Evolutionary conservation across 2,888 invertebrate species (phyloP).

Genomic region (Choristoneura rosaceana): DNA sequence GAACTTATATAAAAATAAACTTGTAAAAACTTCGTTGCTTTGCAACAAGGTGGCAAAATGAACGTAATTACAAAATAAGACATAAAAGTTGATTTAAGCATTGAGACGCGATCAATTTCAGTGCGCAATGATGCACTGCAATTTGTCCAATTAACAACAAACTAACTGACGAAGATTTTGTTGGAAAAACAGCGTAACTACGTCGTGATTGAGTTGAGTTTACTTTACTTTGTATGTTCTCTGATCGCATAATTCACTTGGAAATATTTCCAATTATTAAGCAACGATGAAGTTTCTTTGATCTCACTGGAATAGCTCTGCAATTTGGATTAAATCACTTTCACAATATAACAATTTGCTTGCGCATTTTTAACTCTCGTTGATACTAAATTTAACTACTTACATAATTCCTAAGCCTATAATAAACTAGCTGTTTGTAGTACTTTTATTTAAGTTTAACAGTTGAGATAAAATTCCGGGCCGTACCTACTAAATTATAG

Average conservation of each 20-base stretch:
- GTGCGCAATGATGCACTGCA: constrained; percentile 17
- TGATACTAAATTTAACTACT: no score
- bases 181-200: neutral
- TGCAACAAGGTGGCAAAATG: neutral
- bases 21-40: no score
- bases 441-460: no score
- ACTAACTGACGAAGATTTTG: neutral
- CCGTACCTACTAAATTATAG: no score
- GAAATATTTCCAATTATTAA: constrained; percentile 33
- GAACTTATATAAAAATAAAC: no score
- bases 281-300: constrained; percentile 26
- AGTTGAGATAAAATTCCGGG: no score
- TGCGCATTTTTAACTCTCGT: no score
- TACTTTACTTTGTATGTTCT: neutral
- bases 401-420: no score
- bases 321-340: constrained; percentile 32
- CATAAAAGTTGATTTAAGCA: neutral
- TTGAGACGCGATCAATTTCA: constrained; percentile 24
- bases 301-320: constrained; percentile 20
- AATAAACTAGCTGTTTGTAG: no score
- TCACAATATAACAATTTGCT: constrained; percentile 4
- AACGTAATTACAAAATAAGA: neutral
- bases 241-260: constrained; percentile 14
- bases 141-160: neutral
- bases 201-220: neutral